Evolutionary conservation across 2,113 vertebrate genomes (phyloP).

Genomic region (Festucalex cinctus): DNA sequence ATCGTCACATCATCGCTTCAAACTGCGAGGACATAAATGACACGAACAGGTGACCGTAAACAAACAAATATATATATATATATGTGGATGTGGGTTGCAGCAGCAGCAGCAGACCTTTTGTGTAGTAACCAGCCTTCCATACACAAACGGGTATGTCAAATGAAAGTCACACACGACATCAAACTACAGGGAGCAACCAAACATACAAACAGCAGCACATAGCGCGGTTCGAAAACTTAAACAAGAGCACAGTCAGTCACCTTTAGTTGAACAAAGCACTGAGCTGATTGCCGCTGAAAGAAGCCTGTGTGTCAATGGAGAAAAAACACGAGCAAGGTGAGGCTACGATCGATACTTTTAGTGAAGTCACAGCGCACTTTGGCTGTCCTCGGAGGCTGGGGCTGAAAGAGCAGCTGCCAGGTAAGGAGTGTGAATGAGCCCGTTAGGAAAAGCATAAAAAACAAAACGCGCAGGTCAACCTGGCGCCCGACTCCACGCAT

Average conservation of each 20-base stretch:
- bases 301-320: slow-evolving; percentile 34
- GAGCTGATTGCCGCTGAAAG: slow-evolving; percentile 20
- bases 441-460: not conserved
- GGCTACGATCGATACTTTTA: slow-evolving; percentile 58
- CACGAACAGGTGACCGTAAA: slow-evolving; percentile 28
- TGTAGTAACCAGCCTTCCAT: slow-evolving; percentile 20
- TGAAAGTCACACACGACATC: slow-evolving; percentile 44
- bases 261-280: slow-evolving; percentile 24
- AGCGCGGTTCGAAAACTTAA: slow-evolving; percentile 22
- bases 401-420: slow-evolving; percentile 61
- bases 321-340: slow-evolving; percentile 54
- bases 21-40: slow-evolving; percentile 36
- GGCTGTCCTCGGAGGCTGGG: slow-evolving; percentile 40
- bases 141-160: slow-evolving; percentile 45
- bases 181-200: slow-evolving; percentile 34
- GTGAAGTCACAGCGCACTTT: slow-evolving; percentile 41
- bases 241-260: slow-evolving; percentile 1
- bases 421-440: slow-evolving; percentile 36
- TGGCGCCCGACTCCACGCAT: slow-evolving; percentile 37
- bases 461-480: slow-evolving; percentile 35
- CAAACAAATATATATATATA: not conserved
- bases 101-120: slow-evolving; percentile 39
- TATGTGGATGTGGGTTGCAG: slow-evolving; percentile 51
- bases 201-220: slow-evolving; percentile 24
- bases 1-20: slow-evolving; percentile 32